These are phyloP conservation scores for Gymnorhina tibicen DNA, from an alignment of 2,113 vertebrate genomes.

Conservation along the genomic window DNA sequence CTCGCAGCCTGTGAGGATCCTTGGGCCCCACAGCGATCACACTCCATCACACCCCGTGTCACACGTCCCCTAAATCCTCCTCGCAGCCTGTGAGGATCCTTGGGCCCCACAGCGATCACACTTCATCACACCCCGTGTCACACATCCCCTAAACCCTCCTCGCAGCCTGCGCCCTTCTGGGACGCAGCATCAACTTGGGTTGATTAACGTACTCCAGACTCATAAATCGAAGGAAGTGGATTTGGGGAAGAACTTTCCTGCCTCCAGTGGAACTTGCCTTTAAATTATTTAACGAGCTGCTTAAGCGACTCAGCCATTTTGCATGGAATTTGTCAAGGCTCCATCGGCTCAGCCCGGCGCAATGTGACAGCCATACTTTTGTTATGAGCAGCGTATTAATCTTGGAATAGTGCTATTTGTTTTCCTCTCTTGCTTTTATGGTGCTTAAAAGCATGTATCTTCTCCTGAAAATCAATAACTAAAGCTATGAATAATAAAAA, in stretches of 20 bases:
- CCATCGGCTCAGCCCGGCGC: background rate
- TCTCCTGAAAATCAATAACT: constrained; percentile 62
- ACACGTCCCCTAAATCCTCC: background rate
- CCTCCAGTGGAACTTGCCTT: background rate
- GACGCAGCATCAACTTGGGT: rapidly evolving
- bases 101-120: rapidly evolving
- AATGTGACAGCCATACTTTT: constrained; percentile 15
- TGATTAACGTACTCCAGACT: background rate
- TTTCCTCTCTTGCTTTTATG: constrained; percentile 51
- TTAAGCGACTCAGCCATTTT: constrained; percentile 31
- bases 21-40: rapidly evolving
- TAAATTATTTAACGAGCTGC: constrained; percentile 47
- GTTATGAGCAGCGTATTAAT: constrained; percentile 35
- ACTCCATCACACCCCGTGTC: rapidly evolving
- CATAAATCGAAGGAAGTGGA: background rate
- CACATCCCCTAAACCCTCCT: background rate
- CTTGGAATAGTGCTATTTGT: constrained; percentile 38
- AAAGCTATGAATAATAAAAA: constrained; percentile 65
- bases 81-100: rapidly evolving
- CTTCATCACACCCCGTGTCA: rapidly evolving
- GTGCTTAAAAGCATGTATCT: constrained; percentile 59
- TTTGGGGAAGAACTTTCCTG: constrained; percentile 26
- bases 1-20: rapidly evolving
- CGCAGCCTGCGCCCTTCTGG: background rate
- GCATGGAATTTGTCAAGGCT: constrained; percentile 26